A percentile compares a stretch with the other conserved stretches of the same genome.
Conservation (phyloP, 2,113 vertebrate genomes). For the Uria lomvia region DNA sequence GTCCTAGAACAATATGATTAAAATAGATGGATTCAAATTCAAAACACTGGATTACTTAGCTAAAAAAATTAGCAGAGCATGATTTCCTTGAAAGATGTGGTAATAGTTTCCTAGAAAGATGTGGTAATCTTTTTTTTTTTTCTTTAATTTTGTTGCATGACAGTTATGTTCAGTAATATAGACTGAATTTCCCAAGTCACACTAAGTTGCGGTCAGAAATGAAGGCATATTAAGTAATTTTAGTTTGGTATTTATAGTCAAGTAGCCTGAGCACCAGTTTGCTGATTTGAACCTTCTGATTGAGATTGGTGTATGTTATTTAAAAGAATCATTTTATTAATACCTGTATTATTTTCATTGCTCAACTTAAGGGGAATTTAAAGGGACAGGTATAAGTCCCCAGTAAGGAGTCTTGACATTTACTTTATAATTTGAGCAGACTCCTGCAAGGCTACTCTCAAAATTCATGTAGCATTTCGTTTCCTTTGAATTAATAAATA, state of each 20-base stretch:
- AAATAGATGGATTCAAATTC: slow-evolving; percentile 16
- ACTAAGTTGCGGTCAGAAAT: neutral
- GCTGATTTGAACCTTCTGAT: neutral
- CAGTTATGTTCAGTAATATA: neutral
- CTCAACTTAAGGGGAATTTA: neutral
- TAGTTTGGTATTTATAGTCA: neutral
- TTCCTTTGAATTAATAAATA: neutral
- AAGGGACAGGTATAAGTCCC: neutral
- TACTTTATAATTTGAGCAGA: neutral
- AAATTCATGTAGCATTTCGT: neutral
- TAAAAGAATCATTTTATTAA: neutral
- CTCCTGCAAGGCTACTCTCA: neutral
- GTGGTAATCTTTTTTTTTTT: neutral
- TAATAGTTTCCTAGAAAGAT: slow-evolving; percentile 55
- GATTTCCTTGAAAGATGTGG: slow-evolving; percentile 37
- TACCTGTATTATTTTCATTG: neutral
- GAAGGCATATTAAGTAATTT: neutral
- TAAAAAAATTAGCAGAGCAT: neutral
- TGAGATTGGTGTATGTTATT: neutral
- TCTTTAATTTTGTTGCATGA: neutral
- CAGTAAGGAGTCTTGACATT: neutral
- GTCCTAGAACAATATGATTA: neutral
- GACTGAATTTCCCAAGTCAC: neutral
- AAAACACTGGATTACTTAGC: neutral
- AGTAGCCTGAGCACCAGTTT: neutral